Conservation (phyloP, 2,113 vertebrate genomes). For the Microtus pennsylvanicus region DNA sequence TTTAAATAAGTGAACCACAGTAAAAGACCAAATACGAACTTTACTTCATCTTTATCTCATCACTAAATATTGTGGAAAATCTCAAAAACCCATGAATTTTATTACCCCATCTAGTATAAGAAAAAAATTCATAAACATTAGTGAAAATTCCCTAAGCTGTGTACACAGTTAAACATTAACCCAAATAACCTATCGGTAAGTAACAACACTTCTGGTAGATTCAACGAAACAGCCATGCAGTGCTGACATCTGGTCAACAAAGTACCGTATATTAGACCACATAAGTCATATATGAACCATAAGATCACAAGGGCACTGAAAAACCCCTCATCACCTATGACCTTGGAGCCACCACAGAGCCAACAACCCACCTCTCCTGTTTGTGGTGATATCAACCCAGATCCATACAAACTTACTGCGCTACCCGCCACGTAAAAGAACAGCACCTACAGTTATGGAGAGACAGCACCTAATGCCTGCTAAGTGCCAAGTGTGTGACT, state of each 20-base stretch:
- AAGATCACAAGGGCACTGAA: not conserved
- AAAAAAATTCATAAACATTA: constrained; percentile 33
- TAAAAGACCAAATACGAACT: constrained; percentile 6
- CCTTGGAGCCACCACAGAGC: not conserved
- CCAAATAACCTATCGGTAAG: constrained; percentile 5
- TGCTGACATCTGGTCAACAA: not conserved
- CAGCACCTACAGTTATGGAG: too few relatives aligned
- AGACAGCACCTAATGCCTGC: not conserved
- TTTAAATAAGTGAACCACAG: not conserved
- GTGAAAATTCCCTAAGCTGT: constrained; percentile 6
- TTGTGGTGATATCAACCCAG: not conserved
- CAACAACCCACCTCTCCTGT: not conserved
- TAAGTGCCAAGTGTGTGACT: not conserved
- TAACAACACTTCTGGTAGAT: not conserved
- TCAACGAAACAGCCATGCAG: not conserved
- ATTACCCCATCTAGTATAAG: not conserved
- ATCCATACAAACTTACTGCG: not conserved
- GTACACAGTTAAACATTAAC: constrained; percentile 36
- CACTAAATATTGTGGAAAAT: not conserved
- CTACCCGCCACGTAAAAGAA: not conserved
- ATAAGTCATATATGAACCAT: not conserved
- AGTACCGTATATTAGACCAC: not conserved
- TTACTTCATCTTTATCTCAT: constrained; percentile 48
- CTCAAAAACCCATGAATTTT: not conserved
- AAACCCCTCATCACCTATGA: not conserved